Evolutionary conservation across 2,888 invertebrate genomes (phyloP).

Genomic region (Caenorhabditis angaria): DNA sequence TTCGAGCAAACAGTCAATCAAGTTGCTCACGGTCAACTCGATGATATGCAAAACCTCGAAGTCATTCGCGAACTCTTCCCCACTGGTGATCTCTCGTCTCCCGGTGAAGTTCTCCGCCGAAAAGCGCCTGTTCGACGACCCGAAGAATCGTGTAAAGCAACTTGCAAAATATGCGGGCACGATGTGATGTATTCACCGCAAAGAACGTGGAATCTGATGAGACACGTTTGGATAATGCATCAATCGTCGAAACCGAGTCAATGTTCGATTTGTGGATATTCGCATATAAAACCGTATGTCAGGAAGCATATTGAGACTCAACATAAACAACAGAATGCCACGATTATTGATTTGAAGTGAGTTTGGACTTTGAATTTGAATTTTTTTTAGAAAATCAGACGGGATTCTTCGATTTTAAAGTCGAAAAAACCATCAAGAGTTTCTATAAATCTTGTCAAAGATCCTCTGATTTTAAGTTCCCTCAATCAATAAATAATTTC

Average conservation of each 20-base stretch:
- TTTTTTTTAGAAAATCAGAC: too few relatives aligned
- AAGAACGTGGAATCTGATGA: constrained; percentile 44
- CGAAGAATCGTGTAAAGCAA: constrained; percentile 39
- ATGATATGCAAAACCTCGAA: constrained; percentile 11
- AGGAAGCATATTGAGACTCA: constrained; percentile 40
- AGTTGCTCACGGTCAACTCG: constrained; percentile 28
- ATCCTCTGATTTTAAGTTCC: too few relatives aligned
- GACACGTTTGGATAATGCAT: constrained; percentile 48
- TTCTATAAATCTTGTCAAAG: too few relatives aligned
- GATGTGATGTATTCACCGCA: constrained; percentile 46
- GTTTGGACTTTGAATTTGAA: too few relatives aligned
- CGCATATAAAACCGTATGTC: constrained; percentile 45
- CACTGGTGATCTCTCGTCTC: constrained; percentile 14
- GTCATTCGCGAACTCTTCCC: constrained; percentile 24
- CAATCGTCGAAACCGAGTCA: constrained; percentile 42
- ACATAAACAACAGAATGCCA: constrained; percentile 34
- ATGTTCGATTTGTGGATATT: constrained; percentile 39
- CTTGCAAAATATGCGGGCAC: constrained; percentile 40
- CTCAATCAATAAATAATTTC: background rate
- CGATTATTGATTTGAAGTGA: constrained; percentile 35
- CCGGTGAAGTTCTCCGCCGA: constrained; percentile 20
- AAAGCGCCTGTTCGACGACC: constrained; percentile 22
- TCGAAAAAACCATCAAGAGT: too few relatives aligned
- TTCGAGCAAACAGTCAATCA: constrained; percentile 35
- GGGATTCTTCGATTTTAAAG: too few relatives aligned